Evolutionary conservation across 2,797 vertebrate genomes (phyloP), one percentile per base, ranked within the genome.

Genomic region (Micrastur ruficollis): DNA sequence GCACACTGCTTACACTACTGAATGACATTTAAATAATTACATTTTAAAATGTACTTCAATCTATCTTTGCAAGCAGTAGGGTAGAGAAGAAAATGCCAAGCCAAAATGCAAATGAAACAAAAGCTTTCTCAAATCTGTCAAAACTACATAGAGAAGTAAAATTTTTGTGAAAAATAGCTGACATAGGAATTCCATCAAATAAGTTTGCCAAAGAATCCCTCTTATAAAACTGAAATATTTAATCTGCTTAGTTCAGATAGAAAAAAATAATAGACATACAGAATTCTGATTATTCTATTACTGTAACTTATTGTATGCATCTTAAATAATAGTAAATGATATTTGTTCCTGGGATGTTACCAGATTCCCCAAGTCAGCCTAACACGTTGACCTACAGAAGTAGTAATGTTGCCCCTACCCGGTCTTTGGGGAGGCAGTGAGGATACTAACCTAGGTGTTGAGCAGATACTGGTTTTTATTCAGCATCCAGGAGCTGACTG

Each of bases 311-410:
- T 10, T 50, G 8, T 14, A 62, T 61, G 14, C 10, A 21, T 44
- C 31, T 58, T 47, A 90, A 72, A 47, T 67, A 84, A 50, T 4
- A 49, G 16, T 4, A 36, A 15, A 56, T n/a, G 12, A 47, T 50
- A 52, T 8, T 27, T 1, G 0, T 70, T 89, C 18, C 32, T 23
- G 19, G 16, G 40, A 38, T 1, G 0, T 87, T 53, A 52, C 9
- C 6, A 42, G 31, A n/a, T 53, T 72, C 25, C 32, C 12, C 32
- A 40, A 8, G 5, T 36, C 66, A 46, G 34, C 25, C 29, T 34
- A 46, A 8, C 8, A n/a, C 15, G 55, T 38, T 32, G 21, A 66
- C 26, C 18, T 32, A 16, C 21, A 62, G 47, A 67, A 47, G 34
- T 2, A 92, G 19, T 9, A 36, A 61, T 5, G n/a, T 72, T 23